Conservation (phyloP, 1,140 invertebrate genomes). For the Phenacoccus solenopsis region DNA sequence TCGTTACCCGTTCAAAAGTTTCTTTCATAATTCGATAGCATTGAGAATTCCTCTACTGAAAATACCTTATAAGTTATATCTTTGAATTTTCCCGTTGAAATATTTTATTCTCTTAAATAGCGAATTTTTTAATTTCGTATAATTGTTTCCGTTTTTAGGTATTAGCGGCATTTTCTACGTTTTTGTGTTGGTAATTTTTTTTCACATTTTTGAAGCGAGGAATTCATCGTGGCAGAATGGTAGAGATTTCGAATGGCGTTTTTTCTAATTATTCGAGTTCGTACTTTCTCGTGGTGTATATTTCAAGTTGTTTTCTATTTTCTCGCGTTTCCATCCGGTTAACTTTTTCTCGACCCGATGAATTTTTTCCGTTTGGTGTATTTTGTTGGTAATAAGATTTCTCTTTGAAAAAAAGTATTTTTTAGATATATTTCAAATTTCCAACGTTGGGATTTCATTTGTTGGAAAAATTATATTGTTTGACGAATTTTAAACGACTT, state of each 20-base stretch:
- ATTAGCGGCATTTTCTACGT: too few relatives aligned
- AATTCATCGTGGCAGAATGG: too few relatives aligned
- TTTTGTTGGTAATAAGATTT: background rate
- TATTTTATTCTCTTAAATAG: background rate
- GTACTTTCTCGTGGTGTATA: too few relatives aligned
- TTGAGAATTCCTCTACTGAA: background rate
- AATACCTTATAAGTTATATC: background rate
- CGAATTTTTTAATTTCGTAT: background rate
- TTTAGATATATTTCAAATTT: too few relatives aligned
- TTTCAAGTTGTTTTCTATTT: background rate
- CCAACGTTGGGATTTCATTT: too few relatives aligned
- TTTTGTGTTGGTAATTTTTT: background rate
- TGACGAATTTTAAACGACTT: too few relatives aligned
- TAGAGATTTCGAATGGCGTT: background rate
- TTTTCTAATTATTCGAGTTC: background rate
- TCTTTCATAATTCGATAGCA: too few relatives aligned
- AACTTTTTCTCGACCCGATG: background rate
- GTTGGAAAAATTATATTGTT: too few relatives aligned
- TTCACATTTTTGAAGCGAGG: too few relatives aligned
- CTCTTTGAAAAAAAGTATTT: background rate
- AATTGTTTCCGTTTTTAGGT: background rate
- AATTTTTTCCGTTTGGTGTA: background rate
- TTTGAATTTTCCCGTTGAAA: background rate
- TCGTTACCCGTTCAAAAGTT: too few relatives aligned
- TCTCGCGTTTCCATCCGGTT: background rate